phyloP scores from a whole-genome alignment of 1,140 invertebrate species.

The Drosophila hydei region DNA sequence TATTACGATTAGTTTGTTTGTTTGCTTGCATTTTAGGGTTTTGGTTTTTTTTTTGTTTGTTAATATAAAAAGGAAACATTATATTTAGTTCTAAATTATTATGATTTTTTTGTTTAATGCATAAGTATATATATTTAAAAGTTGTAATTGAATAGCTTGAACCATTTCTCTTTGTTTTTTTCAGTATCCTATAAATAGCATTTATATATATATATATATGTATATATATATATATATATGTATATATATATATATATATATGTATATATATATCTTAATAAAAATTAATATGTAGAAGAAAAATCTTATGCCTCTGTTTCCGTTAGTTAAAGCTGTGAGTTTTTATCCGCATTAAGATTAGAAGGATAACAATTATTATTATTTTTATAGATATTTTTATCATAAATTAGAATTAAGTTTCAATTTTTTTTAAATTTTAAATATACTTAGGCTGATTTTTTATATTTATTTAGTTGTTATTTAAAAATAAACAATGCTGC shows the following conservation, averaged over 20 bases:
- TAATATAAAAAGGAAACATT: slow-evolving; percentile 79
- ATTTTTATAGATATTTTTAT: slow-evolving; percentile 19
- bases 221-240: slow-evolving; percentile 57
- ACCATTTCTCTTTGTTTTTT: slow-evolving; percentile 53
- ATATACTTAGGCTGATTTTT: slow-evolving; percentile 67
- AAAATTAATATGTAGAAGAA: slow-evolving; percentile 82
- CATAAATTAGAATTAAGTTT: slow-evolving; percentile 28
- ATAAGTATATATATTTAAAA: slow-evolving; percentile 63
- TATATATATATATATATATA: slow-evolving; percentile 44
- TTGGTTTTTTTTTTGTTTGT: slow-evolving; percentile 30
- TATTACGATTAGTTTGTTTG: slow-evolving; percentile 54
- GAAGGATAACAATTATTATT: slow-evolving; percentile 74
- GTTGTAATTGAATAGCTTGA: slow-evolving; percentile 80
- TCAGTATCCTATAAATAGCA: slow-evolving; percentile 72
- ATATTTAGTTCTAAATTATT: slow-evolving; percentile 76
- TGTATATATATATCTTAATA: slow-evolving; percentile 75
- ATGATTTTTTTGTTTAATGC: slow-evolving; percentile 64
- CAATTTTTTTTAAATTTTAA: slow-evolving; percentile 51
- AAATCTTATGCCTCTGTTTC: slow-evolving; percentile 81
- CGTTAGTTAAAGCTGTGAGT: slow-evolving; percentile 82
- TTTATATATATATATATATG: slow-evolving; percentile 58
- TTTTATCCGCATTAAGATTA: slow-evolving; percentile 79
- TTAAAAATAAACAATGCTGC: too few relatives aligned
- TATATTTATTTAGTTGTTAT: slow-evolving; percentile 9
- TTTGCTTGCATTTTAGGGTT: slow-evolving; percentile 42